Conservation (phyloP, 1,140 invertebrate species). For the Heliothis virescens region DNA sequence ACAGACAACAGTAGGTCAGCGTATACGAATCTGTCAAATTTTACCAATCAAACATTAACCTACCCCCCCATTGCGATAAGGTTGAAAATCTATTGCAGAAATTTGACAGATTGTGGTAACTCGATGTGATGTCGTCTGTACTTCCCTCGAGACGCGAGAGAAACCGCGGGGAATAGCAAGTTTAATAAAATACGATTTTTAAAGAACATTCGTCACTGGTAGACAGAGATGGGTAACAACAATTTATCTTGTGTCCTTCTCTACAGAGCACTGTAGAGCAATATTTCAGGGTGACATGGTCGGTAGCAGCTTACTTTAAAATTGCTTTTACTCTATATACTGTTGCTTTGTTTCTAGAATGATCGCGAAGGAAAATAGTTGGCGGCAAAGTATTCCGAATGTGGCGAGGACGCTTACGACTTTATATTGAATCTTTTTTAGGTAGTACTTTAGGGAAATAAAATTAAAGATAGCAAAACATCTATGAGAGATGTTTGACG, state of each 20-base stretch:
- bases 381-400: not conserved
- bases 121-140: too few relatives aligned
- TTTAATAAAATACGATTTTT: conserved; percentile 44
- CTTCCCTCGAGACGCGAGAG: too few relatives aligned
- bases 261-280: conserved; percentile 53
- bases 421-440: not conserved
- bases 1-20: too few relatives aligned
- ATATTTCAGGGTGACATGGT: conserved; percentile 56
- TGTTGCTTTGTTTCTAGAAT: not conserved
- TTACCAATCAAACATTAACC: too few relatives aligned
- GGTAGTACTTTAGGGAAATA: too few relatives aligned
- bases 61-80: too few relatives aligned
- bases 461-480: too few relatives aligned
- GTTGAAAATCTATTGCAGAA: too few relatives aligned
- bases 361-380: conserved; percentile 32
- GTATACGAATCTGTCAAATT: too few relatives aligned
- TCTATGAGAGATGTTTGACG: too few relatives aligned
- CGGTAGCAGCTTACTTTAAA: conserved; percentile 51
- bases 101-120: too few relatives aligned
- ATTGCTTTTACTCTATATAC: conserved; percentile 51
- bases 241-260: conserved; percentile 63
- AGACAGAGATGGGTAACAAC: conserved; percentile 46
- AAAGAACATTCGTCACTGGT: conserved; percentile 45
- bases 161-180: too few relatives aligned
- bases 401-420: not conserved